Evolutionary conservation across 2,113 vertebrate genomes (phyloP).

Genomic region (Bagarius yarrelli): DNA sequence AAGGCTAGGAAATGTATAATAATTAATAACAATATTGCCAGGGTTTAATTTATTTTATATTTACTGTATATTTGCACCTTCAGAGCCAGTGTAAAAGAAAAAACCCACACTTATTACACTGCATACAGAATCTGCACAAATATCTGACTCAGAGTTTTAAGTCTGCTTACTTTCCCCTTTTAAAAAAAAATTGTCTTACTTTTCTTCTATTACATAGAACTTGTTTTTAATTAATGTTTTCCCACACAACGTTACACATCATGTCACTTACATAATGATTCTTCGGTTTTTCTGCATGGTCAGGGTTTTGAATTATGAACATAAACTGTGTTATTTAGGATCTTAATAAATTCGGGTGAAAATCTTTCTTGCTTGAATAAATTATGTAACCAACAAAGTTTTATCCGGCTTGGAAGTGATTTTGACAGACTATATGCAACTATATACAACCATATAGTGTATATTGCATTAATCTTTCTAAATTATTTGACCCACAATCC

Average conservation of each 20-base stretch:
- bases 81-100: neutral
- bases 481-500: too few relatives aligned
- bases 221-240: constrained; percentile 5
- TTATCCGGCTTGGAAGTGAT: too few relatives aligned
- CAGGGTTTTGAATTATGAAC: neutral
- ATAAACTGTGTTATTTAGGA: neutral
- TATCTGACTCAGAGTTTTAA: neutral
- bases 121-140: neutral
- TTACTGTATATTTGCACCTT: neutral
- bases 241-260: neutral
- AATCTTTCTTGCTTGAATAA: neutral
- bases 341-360: neutral
- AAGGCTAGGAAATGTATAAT: too few relatives aligned
- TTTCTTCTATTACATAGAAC: neutral
- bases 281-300: neutral
- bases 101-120: neutral
- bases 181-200: neutral
- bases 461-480: too few relatives aligned
- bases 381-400: too few relatives aligned
- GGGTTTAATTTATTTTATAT: neutral
- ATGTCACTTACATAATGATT: neutral
- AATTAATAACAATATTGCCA: neutral
- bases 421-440: too few relatives aligned
- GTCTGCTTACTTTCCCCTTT: neutral
- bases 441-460: too few relatives aligned